These are phyloP conservation scores for Psittacula cyanocephala DNA, from an alignment of 2,113 vertebrate species.

Conservation along the genomic window DNA sequence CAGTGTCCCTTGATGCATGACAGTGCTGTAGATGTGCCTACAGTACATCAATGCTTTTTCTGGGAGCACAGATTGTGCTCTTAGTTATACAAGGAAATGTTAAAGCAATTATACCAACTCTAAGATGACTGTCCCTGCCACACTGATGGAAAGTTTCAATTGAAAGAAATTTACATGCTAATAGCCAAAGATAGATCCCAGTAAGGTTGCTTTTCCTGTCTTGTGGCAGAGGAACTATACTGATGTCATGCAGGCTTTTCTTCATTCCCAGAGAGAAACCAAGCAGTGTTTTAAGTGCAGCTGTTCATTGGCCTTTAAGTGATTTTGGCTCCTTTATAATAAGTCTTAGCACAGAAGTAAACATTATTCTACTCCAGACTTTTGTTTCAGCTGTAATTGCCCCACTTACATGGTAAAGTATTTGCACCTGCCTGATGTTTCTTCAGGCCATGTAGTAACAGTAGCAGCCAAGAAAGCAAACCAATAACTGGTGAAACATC, in stretches of 20 bases:
- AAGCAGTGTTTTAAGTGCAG: background rate
- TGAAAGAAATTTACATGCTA: background rate
- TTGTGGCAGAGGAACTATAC: background rate
- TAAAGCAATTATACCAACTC: background rate
- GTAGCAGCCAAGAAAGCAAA: slow-evolving; percentile 13
- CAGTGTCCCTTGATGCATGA: background rate
- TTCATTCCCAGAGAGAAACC: background rate
- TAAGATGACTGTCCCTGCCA: background rate
- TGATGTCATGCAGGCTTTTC: background rate
- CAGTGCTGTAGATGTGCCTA: background rate
- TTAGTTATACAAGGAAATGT: background rate
- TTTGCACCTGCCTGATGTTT: slow-evolving; percentile 23
- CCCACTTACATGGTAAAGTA: background rate
- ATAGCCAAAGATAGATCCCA: background rate
- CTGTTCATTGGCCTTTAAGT: background rate
- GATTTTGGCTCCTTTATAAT: background rate
- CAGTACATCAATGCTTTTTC: background rate
- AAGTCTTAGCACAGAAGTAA: background rate
- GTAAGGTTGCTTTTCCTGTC: background rate
- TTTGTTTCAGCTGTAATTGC: background rate
- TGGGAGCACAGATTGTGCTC: background rate
- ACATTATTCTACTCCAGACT: background rate
- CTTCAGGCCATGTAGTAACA: background rate
- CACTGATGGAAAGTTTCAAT: background rate
- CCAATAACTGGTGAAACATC: background rate